Conservation (phyloP, 2,888 invertebrate species). For the Cistogaster globosa region DNA sequence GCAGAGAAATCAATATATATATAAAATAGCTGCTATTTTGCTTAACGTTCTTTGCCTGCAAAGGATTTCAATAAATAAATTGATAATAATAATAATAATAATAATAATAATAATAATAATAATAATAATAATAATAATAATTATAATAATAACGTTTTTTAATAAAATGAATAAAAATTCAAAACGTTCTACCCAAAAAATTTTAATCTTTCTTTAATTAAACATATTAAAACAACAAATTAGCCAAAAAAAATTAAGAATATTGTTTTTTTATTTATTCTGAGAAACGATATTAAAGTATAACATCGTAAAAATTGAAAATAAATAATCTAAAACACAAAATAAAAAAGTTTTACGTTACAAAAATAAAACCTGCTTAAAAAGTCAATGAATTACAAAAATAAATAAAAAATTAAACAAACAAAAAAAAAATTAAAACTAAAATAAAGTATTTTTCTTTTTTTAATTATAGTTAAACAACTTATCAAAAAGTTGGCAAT, state of each 20-base stretch:
- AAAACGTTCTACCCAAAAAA: too few relatives aligned
- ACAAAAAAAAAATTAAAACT: constrained; percentile 15
- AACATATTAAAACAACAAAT: too few relatives aligned
- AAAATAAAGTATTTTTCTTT: constrained; percentile 38
- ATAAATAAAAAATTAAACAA: neutral
- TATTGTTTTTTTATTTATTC: too few relatives aligned
- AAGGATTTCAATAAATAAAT: too few relatives aligned
- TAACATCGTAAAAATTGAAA: constrained; percentile 41
- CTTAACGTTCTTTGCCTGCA: constrained; percentile 20
- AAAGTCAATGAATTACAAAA: constrained; percentile 60
- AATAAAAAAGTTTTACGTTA: constrained; percentile 16
- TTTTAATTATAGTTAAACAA: constrained; percentile 59
- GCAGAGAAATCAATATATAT: too few relatives aligned
- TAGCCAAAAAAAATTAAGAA: too few relatives aligned
- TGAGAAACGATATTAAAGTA: neutral
- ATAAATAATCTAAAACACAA: constrained; percentile 25
- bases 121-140: too few relatives aligned
- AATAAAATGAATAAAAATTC: too few relatives aligned
- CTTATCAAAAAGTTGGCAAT: constrained; percentile 54
- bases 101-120: too few relatives aligned
- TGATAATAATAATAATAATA: too few relatives aligned
- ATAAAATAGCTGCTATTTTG: neutral
- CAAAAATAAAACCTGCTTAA: constrained; percentile 61
- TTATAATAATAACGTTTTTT: too few relatives aligned
- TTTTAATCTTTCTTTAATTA: too few relatives aligned